Percentiles rank a stretch among this genome's conserved stretches.
Conservation (phyloP, 1,140 invertebrate species). For the Chrysopa pallens region DNA sequence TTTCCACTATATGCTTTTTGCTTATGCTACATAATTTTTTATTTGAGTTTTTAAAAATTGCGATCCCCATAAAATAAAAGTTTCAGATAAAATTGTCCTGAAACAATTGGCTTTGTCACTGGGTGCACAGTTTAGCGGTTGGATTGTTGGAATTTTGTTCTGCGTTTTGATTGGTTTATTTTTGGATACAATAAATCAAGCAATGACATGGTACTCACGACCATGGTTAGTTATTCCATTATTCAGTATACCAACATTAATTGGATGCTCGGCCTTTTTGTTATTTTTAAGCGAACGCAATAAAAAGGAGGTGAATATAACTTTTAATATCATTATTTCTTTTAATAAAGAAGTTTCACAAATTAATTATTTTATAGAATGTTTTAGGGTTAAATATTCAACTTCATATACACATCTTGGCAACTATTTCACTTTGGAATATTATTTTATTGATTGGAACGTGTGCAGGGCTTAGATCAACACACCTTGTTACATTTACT, state of each 20-base stretch:
- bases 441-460: no score
- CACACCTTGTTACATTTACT: no score
- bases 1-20: constrained; percentile 5
- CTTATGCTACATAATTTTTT: not conserved
- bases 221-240: constrained; percentile 18
- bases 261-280: not conserved
- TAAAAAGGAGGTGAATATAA: not conserved
- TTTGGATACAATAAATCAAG: constrained; percentile 7
- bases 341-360: not conserved
- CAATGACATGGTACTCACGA: constrained; percentile 23
- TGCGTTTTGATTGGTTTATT: constrained; percentile 3
- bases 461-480: no score
- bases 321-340: not conserved
- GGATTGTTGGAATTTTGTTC: constrained; percentile 7
- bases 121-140: not conserved
- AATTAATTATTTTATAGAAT: not conserved
- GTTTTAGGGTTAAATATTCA: not conserved
- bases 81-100: constrained; percentile 6
- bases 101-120: not conserved
- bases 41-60: no score
- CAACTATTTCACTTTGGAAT: no score
- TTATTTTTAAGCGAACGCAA: not conserved
- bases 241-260: constrained; percentile 13
- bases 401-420: not conserved
- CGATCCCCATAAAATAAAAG: constrained; percentile 1